phyloP scores from a whole-genome alignment of 1,140 invertebrate species.

The Diuraphis noxia region DNA sequence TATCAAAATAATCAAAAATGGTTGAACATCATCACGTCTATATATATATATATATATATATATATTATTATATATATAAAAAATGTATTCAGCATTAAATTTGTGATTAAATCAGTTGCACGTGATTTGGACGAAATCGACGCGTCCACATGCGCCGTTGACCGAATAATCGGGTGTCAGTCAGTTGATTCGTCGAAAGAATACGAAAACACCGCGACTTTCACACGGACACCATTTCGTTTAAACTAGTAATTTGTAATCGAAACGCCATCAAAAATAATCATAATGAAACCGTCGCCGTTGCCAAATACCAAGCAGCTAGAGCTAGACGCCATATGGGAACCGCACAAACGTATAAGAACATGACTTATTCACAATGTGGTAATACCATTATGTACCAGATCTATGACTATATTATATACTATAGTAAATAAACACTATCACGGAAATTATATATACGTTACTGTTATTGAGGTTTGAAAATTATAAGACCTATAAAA shows the following conservation, averaged over 20 bases:
- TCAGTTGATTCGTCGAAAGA: neutral
- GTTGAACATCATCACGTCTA: neutral
- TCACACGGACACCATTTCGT: neutral
- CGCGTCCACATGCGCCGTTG: neutral
- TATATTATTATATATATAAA: neutral
- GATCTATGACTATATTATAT: too few relatives aligned
- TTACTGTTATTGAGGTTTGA: neutral
- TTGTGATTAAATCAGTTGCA: too few relatives aligned
- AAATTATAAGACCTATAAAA: neutral
- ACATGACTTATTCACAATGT: neutral
- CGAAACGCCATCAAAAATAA: slow-evolving; percentile 1
- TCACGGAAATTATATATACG: too few relatives aligned
- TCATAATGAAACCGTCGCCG: neutral
- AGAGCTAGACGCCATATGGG: neutral
- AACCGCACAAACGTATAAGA: neutral
- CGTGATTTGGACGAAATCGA: neutral
- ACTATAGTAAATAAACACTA: neutral
- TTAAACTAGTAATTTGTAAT: slow-evolving; percentile 26
- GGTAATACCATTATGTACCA: neutral
- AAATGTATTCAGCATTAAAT: neutral
- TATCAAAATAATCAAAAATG: neutral
- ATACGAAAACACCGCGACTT: neutral
- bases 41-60: neutral
- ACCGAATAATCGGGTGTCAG: neutral
- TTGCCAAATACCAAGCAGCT: neutral